Evolutionary conservation across 2,888 invertebrate genomes (phyloP), one percentile per base, ranked within the genome.

Genomic region (Dasysyrphus albostriatus): DNA sequence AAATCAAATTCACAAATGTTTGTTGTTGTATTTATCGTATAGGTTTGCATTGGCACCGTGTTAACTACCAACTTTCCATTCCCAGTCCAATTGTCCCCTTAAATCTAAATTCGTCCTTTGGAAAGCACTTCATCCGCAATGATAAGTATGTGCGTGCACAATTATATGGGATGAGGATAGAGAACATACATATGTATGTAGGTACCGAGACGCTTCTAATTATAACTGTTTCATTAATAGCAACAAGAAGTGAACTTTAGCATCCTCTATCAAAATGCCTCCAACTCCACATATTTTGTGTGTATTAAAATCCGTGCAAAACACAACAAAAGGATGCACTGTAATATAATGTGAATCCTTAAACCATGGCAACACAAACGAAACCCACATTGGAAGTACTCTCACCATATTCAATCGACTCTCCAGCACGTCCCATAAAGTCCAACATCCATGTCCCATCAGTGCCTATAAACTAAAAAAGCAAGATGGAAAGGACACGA

Each of bases 211-310:
- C 58, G 63, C 74, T 87, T 87, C 78, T 87, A 87, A 87, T 87
- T 87, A 87, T 83, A 87, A 83, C 83, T 83, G 87, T 83, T 87
- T 65, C 83, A 72, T 79, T 87, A 87, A 83, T 67, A 59, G 87
- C 72, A 29, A 51, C 83, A 72, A 83, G 82, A 82, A 74, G 56
- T 34, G 70, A 70, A 37, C 76, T 54, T 16, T 49, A 37, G 24
- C 54, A 10, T 39, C 29, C 80, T 39, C 67, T 10, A 32, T 1
- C 14, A 14, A 29, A 16, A 19, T 61, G 14, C 19, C 19, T 1
- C 3, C 8, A 19, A 24, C 69, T 34, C 69, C 24, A 47, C 24
- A 3, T 14, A 42, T n/a, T n/a, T 24, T 29, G 29, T 24, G 10
- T 74, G 42, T 56, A 39, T 47, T 12, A 37, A 69, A 54, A 54